phyloP scores from a whole-genome alignment of 2,888 invertebrate species.

The Hyalella azteca region DNA sequence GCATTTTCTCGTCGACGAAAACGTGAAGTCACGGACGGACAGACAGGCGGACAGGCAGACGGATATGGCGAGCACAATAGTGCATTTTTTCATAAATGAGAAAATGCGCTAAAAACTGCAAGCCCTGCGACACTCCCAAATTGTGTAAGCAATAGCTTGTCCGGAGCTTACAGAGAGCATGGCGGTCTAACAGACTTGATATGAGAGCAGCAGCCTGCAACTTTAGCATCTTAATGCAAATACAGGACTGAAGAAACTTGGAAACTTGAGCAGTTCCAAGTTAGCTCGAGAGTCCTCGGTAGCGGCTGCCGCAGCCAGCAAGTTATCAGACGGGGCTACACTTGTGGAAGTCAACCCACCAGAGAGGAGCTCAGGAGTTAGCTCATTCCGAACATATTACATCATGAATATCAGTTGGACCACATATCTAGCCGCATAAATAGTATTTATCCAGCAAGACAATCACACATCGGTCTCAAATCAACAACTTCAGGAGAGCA shows the following conservation, averaged over 20 bases:
- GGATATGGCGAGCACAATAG: not conserved
- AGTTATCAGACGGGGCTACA: no score
- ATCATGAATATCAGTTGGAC: no score
- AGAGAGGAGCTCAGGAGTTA: no score
- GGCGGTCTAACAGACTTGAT: not conserved
- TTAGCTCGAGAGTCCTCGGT: conserved; percentile 9
- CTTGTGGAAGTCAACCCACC: no score
- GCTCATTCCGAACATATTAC: no score
- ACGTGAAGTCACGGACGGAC: not conserved
- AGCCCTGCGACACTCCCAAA: not conserved
- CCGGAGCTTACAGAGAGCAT: not conserved
- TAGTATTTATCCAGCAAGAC: no score
- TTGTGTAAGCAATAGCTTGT: not conserved
- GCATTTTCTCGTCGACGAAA: no score
- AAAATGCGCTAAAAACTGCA: not conserved
- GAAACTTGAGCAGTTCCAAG: conserved; percentile 25
- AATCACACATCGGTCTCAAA: no score
- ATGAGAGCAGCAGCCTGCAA: not conserved
- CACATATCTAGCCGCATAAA: no score
- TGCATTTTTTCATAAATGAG: not conserved
- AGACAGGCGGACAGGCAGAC: not conserved
- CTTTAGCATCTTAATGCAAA: conserved; percentile 27
- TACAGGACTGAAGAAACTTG: conserved; percentile 21
- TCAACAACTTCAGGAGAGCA: no score
- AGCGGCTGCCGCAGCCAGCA: conserved; percentile 4